Percentiles rank a stretch among this genome's conserved stretches.
These are phyloP conservation scores for Petrocephalus schoutedeni DNA, from an alignment of 2,797 vertebrate species.

Conservation along the genomic window DNA sequence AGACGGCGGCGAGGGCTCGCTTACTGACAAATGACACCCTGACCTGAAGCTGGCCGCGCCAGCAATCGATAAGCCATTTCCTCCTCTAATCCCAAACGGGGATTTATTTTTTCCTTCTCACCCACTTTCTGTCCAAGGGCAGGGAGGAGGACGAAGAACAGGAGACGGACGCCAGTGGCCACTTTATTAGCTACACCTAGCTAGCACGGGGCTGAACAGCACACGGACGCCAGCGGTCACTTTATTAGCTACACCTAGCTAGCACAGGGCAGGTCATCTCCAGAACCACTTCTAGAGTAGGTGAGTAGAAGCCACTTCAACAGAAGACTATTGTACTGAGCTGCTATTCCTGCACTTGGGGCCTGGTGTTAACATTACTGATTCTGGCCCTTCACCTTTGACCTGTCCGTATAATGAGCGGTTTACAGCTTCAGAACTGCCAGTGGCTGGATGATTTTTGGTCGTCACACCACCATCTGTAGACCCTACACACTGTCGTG, in stretches of 20 bases:
- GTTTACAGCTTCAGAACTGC: no score
- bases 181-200: neutral
- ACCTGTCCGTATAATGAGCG: no score
- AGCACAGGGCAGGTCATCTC: neutral
- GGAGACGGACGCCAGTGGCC: neutral
- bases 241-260: neutral
- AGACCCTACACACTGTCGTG: no score
- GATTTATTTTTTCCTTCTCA: neutral
- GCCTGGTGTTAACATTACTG: no score
- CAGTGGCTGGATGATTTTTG: no score
- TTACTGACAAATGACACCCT: neutral
- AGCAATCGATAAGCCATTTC: slow-evolving; percentile 23
- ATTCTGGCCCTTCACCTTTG: no score
- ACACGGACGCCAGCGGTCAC: neutral
- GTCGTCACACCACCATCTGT: no score
- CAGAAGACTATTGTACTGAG: neutral
- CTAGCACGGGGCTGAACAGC: neutral
- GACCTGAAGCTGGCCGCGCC: neutral
- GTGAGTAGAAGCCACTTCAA: neutral
- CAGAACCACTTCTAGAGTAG: neutral
- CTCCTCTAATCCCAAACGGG: neutral
- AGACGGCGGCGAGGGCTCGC: neutral
- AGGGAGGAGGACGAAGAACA: neutral
- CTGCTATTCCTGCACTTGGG: neutral
- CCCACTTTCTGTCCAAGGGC: neutral